Conservation (phyloP, 1,140 invertebrate genomes). For the Maniola jurtina region DNA sequence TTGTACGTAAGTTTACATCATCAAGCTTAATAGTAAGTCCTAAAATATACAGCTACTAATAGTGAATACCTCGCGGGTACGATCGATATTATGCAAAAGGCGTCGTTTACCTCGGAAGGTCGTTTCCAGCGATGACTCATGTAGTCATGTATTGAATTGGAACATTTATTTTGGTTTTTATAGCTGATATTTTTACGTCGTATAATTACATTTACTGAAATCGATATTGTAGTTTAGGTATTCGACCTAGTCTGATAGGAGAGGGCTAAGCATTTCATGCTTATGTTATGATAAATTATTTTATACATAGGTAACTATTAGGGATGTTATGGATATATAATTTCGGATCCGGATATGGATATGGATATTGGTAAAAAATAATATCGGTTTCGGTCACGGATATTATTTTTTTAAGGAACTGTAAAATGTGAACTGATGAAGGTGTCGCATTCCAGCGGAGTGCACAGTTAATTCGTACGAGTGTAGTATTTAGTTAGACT, state of each 20-base stretch:
- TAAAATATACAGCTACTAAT: conserved; percentile 16
- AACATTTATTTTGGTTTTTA: conserved; percentile 49
- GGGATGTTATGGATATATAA: too few relatives aligned
- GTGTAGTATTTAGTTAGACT: too few relatives aligned
- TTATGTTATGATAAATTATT: too few relatives aligned
- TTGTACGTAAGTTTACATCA: background rate
- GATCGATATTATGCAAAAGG: conserved; percentile 58
- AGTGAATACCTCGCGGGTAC: conserved; percentile 21
- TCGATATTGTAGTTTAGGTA: conserved; percentile 12
- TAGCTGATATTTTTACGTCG: conserved; percentile 26
- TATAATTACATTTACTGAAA: background rate
- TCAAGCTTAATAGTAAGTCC: conserved; percentile 4
- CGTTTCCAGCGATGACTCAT: conserved; percentile 49
- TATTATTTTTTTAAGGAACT: too few relatives aligned
- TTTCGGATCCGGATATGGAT: too few relatives aligned
- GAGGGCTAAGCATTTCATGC: too few relatives aligned
- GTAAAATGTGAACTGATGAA: too few relatives aligned
- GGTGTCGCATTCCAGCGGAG: too few relatives aligned
- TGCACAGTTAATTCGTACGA: too few relatives aligned
- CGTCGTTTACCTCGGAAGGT: conserved; percentile 57
- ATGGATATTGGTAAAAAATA: too few relatives aligned
- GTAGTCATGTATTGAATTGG: conserved; percentile 54
- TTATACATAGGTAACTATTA: too few relatives aligned
- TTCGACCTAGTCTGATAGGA: background rate
- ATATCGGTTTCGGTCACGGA: too few relatives aligned